phyloP scores from a whole-genome alignment of 2,797 vertebrate genomes.

The Gobionotothen gibberifrons region DNA sequence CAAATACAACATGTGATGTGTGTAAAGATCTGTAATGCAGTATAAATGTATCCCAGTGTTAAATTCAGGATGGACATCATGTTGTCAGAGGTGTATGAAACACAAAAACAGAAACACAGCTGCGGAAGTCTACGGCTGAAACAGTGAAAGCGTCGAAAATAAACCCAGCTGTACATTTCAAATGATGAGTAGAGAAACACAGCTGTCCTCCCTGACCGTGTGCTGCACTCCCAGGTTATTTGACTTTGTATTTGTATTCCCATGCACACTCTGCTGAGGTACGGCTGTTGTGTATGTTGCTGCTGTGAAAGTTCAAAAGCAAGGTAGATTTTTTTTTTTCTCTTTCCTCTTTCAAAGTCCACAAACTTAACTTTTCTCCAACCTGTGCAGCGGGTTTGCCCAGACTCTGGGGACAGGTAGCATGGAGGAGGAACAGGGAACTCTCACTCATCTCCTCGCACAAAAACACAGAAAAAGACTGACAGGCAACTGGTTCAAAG shows the following conservation, averaged over 20 bases:
- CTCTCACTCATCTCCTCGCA: slow-evolving; percentile 73
- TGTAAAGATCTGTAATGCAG: not conserved
- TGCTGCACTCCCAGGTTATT: slow-evolving; percentile 52
- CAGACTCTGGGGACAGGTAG: slow-evolving; percentile 76
- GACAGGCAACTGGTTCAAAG: slow-evolving; percentile 84
- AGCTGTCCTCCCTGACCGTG: slow-evolving; percentile 55
- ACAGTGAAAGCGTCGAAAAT: slow-evolving; percentile 16
- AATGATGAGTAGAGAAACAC: slow-evolving; percentile 27
- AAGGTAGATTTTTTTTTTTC: slow-evolving; percentile 49
- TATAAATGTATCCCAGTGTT: not conserved
- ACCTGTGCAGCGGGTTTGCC: slow-evolving; percentile 75
- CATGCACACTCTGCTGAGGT: slow-evolving; percentile 53
- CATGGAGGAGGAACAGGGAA: slow-evolving; percentile 70
- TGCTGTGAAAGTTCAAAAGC: slow-evolving; percentile 78
- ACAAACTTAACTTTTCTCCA: slow-evolving; percentile 81
- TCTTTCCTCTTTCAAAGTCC: slow-evolving; percentile 78
- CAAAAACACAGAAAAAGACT: slow-evolving; percentile 77
- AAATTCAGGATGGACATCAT: not conserved
- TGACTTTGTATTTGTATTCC: slow-evolving; percentile 51
- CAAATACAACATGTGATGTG: not conserved
- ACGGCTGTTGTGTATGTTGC: slow-evolving; percentile 64
- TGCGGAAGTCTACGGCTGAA: slow-evolving; percentile 26
- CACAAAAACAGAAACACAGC: slow-evolving; percentile 3
- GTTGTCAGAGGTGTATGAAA: not conserved
- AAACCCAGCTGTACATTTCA: slow-evolving; percentile 52